These are phyloP conservation scores for Pimpla rufipes DNA, from an alignment of 2,888 invertebrate species.

Conservation along the genomic window DNA sequence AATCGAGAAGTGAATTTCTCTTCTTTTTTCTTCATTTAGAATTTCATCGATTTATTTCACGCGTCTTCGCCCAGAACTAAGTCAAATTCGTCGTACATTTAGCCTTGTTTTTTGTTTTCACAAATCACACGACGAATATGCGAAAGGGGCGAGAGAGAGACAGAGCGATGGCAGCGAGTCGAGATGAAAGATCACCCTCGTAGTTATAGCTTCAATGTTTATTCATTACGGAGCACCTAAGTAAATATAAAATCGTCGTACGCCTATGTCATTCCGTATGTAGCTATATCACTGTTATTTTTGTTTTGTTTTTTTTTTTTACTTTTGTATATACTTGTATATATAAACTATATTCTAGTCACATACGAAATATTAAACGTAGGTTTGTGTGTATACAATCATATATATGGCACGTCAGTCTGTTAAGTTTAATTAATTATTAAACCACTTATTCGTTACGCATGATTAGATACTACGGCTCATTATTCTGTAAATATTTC, in stretches of 20 bases:
- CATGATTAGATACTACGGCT: constrained; percentile 78
- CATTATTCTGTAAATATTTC: constrained; percentile 70
- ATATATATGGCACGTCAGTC: constrained; percentile 85
- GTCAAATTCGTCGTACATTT: no score
- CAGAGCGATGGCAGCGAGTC: not conserved
- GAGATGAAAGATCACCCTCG: constrained; percentile 20
- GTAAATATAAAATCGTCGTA: constrained; percentile 82
- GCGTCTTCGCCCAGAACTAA: no score
- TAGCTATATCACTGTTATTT: constrained; percentile 82
- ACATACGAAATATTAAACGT: constrained; percentile 82
- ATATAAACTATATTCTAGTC: constrained; percentile 81
- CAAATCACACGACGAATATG: not conserved
- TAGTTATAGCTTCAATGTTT: constrained; percentile 72
- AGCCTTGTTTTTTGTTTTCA: no score
- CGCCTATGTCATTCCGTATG: constrained; percentile 80
- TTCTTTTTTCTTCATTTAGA: no score
- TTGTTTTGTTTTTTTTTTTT: constrained; percentile 71
- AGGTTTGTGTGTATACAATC: constrained; percentile 79
- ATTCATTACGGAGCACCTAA: constrained; percentile 82
- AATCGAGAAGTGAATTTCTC: not conserved
- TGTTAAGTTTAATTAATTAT: constrained; percentile 83
- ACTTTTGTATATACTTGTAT: constrained; percentile 71
- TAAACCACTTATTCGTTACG: constrained; percentile 76
- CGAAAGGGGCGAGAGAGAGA: not conserved
- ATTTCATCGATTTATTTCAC: no score